Percentiles rank a stretch among this genome's conserved stretches.
Evolutionary conservation across 2,888 invertebrate genomes (phyloP).

Genomic region (Theretra japonica): DNA sequence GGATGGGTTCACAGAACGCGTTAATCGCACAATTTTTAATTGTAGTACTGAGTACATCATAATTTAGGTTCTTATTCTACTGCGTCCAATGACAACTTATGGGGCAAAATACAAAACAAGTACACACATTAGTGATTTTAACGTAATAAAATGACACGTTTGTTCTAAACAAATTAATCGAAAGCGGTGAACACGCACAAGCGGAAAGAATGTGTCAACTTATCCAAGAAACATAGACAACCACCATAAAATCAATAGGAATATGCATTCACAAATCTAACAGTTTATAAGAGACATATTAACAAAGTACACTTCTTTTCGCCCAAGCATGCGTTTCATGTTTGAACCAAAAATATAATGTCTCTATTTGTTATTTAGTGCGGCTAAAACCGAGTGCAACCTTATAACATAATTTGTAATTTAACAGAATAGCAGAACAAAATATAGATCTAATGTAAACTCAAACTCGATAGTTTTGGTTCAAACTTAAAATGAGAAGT

Average conservation of each 20-base stretch:
- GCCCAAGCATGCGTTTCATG: constrained; percentile 78
- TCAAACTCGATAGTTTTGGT: constrained; percentile 53
- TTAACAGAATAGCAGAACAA: not conserved
- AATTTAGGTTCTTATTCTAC: not conserved
- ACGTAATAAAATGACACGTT: constrained; percentile 30
- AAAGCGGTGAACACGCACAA: constrained; percentile 84
- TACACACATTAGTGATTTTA: constrained; percentile 21
- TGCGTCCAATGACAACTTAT: not conserved
- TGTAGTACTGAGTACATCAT: not conserved
- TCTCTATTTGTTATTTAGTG: not conserved
- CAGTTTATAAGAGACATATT: constrained; percentile 47
- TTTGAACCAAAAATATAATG: constrained; percentile 67
- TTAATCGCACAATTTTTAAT: not conserved
- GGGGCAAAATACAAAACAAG: not conserved
- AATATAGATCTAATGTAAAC: not conserved
- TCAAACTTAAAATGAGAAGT: constrained; percentile 66
- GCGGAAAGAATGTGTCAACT: constrained; percentile 82
- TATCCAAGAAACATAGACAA: constrained; percentile 74
- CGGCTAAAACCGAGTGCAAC: not conserved
- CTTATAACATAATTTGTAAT: not conserved
- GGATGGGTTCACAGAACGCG: not conserved
- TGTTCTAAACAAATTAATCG: constrained; percentile 56
- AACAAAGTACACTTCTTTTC: constrained; percentile 75
- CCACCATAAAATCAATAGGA: constrained; percentile 64
- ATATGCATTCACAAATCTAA: constrained; percentile 75